A percentile compares a stretch with the other conserved stretches of the same genome.
Conservation (phyloP, 2,113 vertebrate genomes). For the Pachyramphus minor region DNA sequence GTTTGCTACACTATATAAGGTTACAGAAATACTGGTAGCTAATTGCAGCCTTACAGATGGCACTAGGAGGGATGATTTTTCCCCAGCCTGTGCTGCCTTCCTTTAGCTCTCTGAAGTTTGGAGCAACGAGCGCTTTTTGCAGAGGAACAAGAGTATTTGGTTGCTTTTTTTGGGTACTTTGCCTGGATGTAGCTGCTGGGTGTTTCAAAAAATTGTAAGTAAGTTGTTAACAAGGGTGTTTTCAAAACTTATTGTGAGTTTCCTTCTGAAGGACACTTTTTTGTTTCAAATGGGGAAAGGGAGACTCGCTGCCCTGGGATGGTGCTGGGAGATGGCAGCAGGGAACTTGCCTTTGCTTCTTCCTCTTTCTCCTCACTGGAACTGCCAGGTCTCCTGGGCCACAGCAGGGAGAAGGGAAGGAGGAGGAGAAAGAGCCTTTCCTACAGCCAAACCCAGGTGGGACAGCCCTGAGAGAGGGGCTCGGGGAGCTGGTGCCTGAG, state of each 20-base stretch:
- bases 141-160: neutral
- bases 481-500: neutral
- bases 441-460: neutral
- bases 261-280: neutral
- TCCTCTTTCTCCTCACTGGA: neutral
- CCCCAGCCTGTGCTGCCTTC: neutral
- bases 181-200: neutral
- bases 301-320: neutral
- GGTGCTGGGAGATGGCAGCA: neutral
- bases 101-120: neutral
- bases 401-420: neutral
- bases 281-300: neutral
- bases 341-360: neutral
- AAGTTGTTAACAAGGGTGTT: neutral
- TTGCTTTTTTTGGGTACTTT: neutral
- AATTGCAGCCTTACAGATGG: neutral
- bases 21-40: neutral
- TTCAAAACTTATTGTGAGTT: neutral
- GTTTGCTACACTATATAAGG: neutral
- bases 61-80: neutral
- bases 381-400: neutral
- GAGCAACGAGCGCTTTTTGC: neutral
- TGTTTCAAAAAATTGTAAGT: fast-evolving
- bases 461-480: neutral
- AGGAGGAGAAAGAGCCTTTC: neutral